Evolutionary conservation across 2,797 vertebrate species (phyloP).

Genomic region (Acipenser oxyrinchus): DNA sequence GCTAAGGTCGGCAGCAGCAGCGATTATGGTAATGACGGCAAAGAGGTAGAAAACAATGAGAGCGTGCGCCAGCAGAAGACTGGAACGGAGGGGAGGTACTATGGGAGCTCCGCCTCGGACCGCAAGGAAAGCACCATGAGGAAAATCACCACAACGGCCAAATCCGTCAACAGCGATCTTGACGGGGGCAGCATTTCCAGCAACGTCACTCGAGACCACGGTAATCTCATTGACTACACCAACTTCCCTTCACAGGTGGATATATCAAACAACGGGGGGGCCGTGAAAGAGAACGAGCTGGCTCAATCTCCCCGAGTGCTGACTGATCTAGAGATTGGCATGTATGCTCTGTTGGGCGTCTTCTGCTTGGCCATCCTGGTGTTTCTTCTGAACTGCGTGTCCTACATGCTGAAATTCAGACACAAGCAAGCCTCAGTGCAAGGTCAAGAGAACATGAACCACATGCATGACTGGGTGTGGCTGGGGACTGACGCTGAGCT

Average conservation of each 20-base stretch:
- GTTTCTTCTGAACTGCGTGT: slow-evolving; percentile 80
- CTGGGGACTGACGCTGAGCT: slow-evolving; percentile 57
- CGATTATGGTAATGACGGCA: slow-evolving; percentile 43
- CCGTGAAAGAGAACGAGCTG: slow-evolving; percentile 54
- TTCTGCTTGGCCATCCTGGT: slow-evolving; percentile 82
- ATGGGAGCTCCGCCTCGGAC: slow-evolving; percentile 52
- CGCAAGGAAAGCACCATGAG: slow-evolving; percentile 35
- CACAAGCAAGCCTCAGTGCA: slow-evolving; percentile 71
- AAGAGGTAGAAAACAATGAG: slow-evolving; percentile 29
- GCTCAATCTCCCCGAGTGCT: slow-evolving; percentile 54
- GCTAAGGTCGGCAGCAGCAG: slow-evolving; percentile 38
- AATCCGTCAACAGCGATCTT: slow-evolving; percentile 38
- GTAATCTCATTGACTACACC: slow-evolving; percentile 54
- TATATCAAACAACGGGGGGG: slow-evolving; percentile 42
- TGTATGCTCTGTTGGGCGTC: slow-evolving; percentile 78
- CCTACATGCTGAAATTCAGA: slow-evolving; percentile 66
- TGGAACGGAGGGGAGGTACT: slow-evolving; percentile 17
- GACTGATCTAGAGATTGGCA: slow-evolving; percentile 80
- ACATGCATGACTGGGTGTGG: slow-evolving; percentile 84
- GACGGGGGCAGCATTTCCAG: slow-evolving; percentile 42
- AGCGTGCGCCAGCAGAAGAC: slow-evolving; percentile 36
- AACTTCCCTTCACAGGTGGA: slow-evolving; percentile 54
- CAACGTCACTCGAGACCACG: slow-evolving; percentile 40
- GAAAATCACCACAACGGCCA: slow-evolving; percentile 43
- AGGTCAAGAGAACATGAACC: slow-evolving; percentile 62